These are phyloP conservation scores for Turritopsis rubra DNA, from an alignment of 30 jellyfish, hydroid and myxozoan genomes.

Conservation along the genomic window DNA sequence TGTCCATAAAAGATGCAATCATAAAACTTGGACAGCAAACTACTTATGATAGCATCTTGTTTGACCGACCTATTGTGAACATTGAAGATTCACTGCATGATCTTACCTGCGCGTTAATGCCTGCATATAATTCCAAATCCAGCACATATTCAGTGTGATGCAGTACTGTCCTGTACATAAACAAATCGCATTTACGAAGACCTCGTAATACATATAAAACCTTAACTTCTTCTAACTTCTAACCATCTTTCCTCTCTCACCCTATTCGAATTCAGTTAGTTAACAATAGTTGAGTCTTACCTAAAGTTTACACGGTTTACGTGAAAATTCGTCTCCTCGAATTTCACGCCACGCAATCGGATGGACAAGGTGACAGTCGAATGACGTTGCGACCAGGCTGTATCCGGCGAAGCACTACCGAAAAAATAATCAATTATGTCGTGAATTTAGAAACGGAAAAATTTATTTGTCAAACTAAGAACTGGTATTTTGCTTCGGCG, in stretches of 20 bases:
- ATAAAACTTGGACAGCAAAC: too few relatives aligned
- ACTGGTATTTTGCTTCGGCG: too few relatives aligned
- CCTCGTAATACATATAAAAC: too few relatives aligned
- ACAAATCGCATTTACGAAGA: not conserved
- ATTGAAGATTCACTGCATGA: not conserved
- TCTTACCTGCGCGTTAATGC: conserved; percentile 22
- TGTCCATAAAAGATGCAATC: too few relatives aligned
- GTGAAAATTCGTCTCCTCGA: conserved; percentile 30
- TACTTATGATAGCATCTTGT: too few relatives aligned
- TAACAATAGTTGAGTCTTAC: conserved; percentile 23
- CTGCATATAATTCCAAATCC: conserved; percentile 31
- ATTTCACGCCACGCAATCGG: conserved; percentile 56
- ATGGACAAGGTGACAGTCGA: conserved; percentile 46
- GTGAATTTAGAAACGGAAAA: too few relatives aligned
- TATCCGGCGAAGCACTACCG: conserved; percentile 43
- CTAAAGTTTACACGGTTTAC: conserved; percentile 30
- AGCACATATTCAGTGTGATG: conserved; percentile 19
- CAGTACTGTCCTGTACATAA: conserved; percentile 19
- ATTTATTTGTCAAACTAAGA: too few relatives aligned
- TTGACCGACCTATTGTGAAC: too few relatives aligned
- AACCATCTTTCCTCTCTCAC: too few relatives aligned
- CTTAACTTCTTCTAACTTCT: too few relatives aligned
- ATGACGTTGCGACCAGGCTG: conserved; percentile 62
- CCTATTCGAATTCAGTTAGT: too few relatives aligned
- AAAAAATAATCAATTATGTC: too few relatives aligned